Evolutionary conservation across 2,888 invertebrate genomes (phyloP).

Genomic region (Drymonia ruficornis): DNA sequence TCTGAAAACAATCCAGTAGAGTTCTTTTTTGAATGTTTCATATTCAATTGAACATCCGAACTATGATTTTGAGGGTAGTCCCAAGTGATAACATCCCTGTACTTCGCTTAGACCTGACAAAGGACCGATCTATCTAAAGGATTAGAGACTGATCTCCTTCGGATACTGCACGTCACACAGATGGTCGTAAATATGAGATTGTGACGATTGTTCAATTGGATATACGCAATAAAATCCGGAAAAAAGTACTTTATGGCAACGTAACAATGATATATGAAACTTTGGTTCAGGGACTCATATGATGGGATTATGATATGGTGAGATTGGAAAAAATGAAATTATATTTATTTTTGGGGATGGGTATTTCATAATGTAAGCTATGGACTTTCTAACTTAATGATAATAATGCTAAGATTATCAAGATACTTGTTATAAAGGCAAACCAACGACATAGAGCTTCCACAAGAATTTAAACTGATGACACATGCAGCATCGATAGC

Average conservation of each 20-base stretch:
- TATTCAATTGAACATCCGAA: no score
- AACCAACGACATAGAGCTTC: no score
- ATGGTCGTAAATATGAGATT: conserved; percentile 11
- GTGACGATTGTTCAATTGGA: conserved; percentile 12
- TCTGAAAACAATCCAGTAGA: no score
- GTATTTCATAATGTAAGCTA: not conserved
- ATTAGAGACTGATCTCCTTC: not conserved
- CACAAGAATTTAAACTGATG: no score
- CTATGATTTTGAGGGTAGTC: no score
- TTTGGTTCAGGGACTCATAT: conserved; percentile 16
- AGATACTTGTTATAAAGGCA: no score
- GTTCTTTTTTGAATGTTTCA: no score
- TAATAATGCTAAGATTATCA: no score
- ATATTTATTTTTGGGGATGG: not conserved
- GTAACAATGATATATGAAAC: conserved; percentile 20
- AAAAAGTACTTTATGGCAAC: conserved; percentile 8
- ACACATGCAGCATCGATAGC: no score
- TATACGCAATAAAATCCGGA: conserved; percentile 14
- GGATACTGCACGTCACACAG: conserved; percentile 4
- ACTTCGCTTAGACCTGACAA: no score
- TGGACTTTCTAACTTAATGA: no score
- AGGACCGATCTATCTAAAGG: not conserved
- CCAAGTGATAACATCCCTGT: no score
- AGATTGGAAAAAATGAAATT: not conserved
- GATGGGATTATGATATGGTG: conserved; percentile 1